Percentiles rank a stretch among this genome's conserved stretches.
These are phyloP conservation scores for Syndactyla subalaris DNA, from an alignment of 2,797 vertebrate genomes.

Conservation along the genomic window DNA sequence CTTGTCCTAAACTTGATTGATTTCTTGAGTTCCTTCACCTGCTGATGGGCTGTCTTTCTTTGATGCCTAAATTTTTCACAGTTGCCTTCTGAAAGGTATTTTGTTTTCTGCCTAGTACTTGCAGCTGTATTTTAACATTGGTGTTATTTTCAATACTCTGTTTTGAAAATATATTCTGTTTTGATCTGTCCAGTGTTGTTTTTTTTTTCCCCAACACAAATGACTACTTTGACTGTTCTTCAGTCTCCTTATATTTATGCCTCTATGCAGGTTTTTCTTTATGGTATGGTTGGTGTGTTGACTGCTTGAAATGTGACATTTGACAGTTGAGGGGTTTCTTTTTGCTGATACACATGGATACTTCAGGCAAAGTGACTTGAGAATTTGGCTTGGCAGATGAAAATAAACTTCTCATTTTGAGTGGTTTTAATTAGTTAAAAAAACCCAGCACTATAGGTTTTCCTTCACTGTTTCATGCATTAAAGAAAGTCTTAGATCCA, in stretches of 20 bases:
- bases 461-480: not conserved
- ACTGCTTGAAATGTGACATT: not conserved
- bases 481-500: not conserved
- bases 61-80: not conserved
- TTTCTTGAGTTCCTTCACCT: not conserved
- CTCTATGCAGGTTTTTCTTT: not conserved
- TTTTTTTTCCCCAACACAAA: no score
- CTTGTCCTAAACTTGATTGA: not conserved
- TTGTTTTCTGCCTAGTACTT: not conserved
- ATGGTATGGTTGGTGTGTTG: not conserved
- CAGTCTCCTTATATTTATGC: not conserved
- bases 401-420: not conserved
- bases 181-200: not conserved
- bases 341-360: not conserved
- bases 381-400: not conserved
- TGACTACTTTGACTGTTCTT: not conserved
- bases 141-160: not conserved
- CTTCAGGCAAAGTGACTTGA: not conserved
- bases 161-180: not conserved
- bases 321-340: not conserved
- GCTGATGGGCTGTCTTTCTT: not conserved
- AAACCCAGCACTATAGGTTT: accelerated
- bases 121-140: not conserved
- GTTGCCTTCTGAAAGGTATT: not conserved
- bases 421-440: not conserved